Evolutionary conservation across 1,140 invertebrate species (phyloP).

Genomic region (Trypoxylus dichotomus): DNA sequence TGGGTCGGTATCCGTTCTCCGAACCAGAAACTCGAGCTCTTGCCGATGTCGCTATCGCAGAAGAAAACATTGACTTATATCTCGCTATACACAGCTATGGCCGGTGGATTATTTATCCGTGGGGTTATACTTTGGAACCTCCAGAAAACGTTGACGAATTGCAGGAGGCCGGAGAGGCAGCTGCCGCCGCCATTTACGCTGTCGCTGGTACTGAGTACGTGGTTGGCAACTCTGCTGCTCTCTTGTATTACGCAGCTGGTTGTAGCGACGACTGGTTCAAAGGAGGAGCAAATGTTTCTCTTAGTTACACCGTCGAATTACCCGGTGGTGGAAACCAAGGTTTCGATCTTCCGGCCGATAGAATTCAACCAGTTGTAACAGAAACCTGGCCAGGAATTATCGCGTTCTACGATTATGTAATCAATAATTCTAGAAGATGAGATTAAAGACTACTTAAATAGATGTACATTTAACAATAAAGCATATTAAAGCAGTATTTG

Average conservation of each 20-base stretch:
- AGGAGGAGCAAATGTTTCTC: slow-evolving; percentile 60
- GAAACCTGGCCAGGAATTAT: slow-evolving; percentile 77
- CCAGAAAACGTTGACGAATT: slow-evolving; percentile 29
- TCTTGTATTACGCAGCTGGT: slow-evolving; percentile 59
- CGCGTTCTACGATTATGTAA: slow-evolving; percentile 26
- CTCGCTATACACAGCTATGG: slow-evolving; percentile 78
- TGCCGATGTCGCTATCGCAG: slow-evolving; percentile 56
- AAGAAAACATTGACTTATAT: slow-evolving; percentile 63
- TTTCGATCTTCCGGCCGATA: slow-evolving; percentile 70
- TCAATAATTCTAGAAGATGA: background rate
- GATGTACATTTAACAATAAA: background rate
- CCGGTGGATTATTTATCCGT: slow-evolving; percentile 73
- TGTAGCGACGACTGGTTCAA: slow-evolving; percentile 69
- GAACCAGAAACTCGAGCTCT: slow-evolving; percentile 71
- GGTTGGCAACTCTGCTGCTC: slow-evolving; percentile 69
- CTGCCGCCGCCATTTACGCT: slow-evolving; percentile 60
- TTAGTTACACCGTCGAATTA: slow-evolving; percentile 71
- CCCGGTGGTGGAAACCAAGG: slow-evolving; percentile 68
- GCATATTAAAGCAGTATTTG: background rate
- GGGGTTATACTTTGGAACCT: slow-evolving; percentile 60
- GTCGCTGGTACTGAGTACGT: slow-evolving; percentile 68
- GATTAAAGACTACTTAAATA: background rate
- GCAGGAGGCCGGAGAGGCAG: background rate
- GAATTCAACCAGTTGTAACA: slow-evolving; percentile 70
- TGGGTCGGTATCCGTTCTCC: slow-evolving; percentile 70